Evolutionary conservation across 2,888 invertebrate species (phyloP).

Genomic region (Pollenia griseotomentosa): DNA sequence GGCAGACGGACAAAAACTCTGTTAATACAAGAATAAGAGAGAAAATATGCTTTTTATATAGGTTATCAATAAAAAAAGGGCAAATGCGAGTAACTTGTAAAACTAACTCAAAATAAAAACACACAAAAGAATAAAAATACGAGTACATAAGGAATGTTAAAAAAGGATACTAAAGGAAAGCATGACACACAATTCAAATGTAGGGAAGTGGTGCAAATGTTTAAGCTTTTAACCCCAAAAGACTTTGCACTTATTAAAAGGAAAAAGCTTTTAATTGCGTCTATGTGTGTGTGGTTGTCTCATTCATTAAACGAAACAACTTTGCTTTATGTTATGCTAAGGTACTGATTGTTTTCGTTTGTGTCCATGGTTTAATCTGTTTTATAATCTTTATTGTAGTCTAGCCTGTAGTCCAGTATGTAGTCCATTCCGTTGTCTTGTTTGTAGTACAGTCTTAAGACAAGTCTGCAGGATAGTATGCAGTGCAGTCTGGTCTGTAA

Average conservation of each 20-base stretch:
- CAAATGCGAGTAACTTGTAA: constrained; percentile 25
- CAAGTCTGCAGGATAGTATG: too few relatives aligned
- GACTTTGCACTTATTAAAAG: constrained; percentile 2
- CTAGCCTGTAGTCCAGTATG: too few relatives aligned
- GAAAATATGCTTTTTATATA: constrained; percentile 20
- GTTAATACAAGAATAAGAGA: constrained; percentile 17
- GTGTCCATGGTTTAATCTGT: too few relatives aligned
- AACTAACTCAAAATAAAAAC: constrained; percentile 21
- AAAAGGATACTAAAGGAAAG: constrained; percentile 49
- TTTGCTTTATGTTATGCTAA: too few relatives aligned
- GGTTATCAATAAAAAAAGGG: constrained; percentile 62
- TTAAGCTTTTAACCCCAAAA: constrained; percentile 59
- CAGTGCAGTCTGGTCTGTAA: too few relatives aligned
- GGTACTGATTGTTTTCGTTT: too few relatives aligned
- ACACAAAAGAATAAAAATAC: constrained; percentile 7
- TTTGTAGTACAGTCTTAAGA: too few relatives aligned
- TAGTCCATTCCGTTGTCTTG: too few relatives aligned
- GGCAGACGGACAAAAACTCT: constrained; percentile 20
- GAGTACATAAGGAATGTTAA: constrained; percentile 30
- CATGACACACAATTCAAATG: constrained; percentile 66
- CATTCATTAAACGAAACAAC: neutral
- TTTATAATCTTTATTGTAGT: too few relatives aligned
- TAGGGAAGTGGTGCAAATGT: constrained; percentile 71
- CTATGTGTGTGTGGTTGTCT: neutral
- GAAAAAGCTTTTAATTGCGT: constrained; percentile 40